Conservation (phyloP, 1,140 invertebrate species). For the Orchesella cincta region DNA sequence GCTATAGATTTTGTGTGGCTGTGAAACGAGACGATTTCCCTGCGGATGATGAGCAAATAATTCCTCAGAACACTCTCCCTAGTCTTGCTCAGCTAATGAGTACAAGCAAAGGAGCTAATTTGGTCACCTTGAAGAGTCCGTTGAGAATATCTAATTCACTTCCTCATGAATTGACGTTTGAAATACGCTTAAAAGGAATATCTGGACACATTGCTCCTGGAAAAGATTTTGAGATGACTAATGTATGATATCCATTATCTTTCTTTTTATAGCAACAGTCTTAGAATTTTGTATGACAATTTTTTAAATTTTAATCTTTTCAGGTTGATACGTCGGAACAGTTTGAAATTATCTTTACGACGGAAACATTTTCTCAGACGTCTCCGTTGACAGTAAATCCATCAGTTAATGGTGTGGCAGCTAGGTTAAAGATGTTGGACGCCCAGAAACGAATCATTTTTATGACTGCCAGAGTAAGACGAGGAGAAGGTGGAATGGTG, state of each 20-base stretch:
- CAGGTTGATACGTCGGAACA: slow-evolving; percentile 70
- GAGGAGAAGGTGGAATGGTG: slow-evolving; percentile 61
- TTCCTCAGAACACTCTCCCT: background rate
- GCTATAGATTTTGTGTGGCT: slow-evolving; percentile 73
- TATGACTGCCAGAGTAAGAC: slow-evolving; percentile 66
- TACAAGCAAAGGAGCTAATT: slow-evolving; percentile 73
- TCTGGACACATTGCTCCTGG: slow-evolving; percentile 68
- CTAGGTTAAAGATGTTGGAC: slow-evolving; percentile 69
- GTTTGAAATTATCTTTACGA: slow-evolving; percentile 70
- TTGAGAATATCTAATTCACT: slow-evolving; percentile 71
- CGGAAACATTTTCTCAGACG: slow-evolving; percentile 79
- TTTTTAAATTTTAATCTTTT: slow-evolving; percentile 36
- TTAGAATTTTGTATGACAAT: too few relatives aligned
- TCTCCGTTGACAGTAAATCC: slow-evolving; percentile 62
- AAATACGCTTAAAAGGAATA: slow-evolving; percentile 50
- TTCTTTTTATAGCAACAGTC: too few relatives aligned
- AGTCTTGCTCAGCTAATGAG: slow-evolving; percentile 37
- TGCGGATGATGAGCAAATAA: slow-evolving; percentile 58
- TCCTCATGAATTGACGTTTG: slow-evolving; percentile 69
- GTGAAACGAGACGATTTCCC: slow-evolving; percentile 80
- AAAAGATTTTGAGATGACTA: slow-evolving; percentile 54
- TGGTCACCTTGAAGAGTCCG: slow-evolving; percentile 78
- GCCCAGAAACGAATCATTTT: slow-evolving; percentile 70
- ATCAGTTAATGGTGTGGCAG: slow-evolving; percentile 57
- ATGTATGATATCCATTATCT: slow-evolving; percentile 35